Evolutionary conservation across 1,140 invertebrate genomes (phyloP).

Genomic region (Ruditapes philippinarum): DNA sequence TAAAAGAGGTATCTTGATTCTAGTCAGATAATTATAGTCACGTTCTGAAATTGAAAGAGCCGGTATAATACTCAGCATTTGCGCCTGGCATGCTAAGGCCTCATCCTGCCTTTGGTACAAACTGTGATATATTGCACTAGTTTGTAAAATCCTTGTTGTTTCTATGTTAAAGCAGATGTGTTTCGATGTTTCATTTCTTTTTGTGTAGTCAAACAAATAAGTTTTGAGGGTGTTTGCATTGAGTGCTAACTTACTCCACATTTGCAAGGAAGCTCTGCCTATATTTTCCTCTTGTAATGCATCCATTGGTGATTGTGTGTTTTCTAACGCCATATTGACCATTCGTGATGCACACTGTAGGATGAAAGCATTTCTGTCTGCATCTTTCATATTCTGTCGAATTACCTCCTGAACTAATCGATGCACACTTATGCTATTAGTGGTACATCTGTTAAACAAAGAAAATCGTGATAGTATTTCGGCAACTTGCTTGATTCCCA

Average conservation of each 20-base stretch:
- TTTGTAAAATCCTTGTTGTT: neutral
- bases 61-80: slow-evolving; percentile 26
- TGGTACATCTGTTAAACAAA: slow-evolving; percentile 1
- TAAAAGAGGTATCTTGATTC: slow-evolving; percentile 27
- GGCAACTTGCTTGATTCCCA: slow-evolving; percentile 42
- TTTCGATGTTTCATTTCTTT: neutral
- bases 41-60: neutral
- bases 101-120: slow-evolving; percentile 32
- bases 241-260: slow-evolving; percentile 49
- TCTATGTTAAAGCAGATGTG: slow-evolving; percentile 25
- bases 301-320: neutral
- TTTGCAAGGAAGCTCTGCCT: neutral
- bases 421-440: slow-evolving; percentile 25
- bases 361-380: neutral
- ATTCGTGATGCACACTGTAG: slow-evolving; percentile 48
- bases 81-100: slow-evolving; percentile 14
- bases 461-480: slow-evolving; percentile 61
- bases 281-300: slow-evolving; percentile 4
- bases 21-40: neutral
- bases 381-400: slow-evolving; percentile 28
- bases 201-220: neutral
- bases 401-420: slow-evolving; percentile 61
- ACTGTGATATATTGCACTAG: slow-evolving; percentile 42
- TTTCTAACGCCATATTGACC: slow-evolving; percentile 42
- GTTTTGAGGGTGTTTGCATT: slow-evolving; percentile 33